phyloP scores from a whole-genome alignment of 2,797 vertebrate genomes.

The Cephalopachus bancanus region DNA sequence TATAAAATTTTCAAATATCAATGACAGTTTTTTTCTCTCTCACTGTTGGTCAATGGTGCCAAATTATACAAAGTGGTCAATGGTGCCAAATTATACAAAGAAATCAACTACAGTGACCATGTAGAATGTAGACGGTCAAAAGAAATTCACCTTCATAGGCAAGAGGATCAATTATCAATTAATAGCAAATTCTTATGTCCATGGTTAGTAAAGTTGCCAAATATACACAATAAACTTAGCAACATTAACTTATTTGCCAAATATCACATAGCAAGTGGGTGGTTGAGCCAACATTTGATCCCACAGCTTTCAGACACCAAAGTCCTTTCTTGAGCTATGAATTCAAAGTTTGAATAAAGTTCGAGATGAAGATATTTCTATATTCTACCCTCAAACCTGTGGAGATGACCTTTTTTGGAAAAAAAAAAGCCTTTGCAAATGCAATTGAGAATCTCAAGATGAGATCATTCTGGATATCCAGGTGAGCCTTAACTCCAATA shows the following conservation, averaged over 20 bases:
- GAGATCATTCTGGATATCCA: neutral
- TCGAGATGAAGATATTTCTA: neutral
- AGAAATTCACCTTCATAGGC: neutral
- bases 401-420: neutral
- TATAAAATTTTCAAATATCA: neutral
- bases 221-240: neutral
- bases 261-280: neutral
- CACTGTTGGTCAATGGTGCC: neutral
- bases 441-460: neutral
- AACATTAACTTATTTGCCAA: neutral
- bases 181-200: neutral
- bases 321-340: neutral
- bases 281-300: neutral
- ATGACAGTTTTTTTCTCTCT: neutral
- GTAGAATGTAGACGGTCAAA: neutral
- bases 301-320: neutral
- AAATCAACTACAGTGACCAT: neutral
- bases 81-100: neutral
- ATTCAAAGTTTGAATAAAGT: neutral
- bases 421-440: neutral
- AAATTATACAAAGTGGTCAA: neutral
- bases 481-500: neutral
- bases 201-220: neutral
- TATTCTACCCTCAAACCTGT: neutral
- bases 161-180: neutral